Evolutionary conservation across 2,797 vertebrate species (phyloP), one percentile per base, ranked within the genome.

Genomic region (Orientallactaga sibirica): DNA sequence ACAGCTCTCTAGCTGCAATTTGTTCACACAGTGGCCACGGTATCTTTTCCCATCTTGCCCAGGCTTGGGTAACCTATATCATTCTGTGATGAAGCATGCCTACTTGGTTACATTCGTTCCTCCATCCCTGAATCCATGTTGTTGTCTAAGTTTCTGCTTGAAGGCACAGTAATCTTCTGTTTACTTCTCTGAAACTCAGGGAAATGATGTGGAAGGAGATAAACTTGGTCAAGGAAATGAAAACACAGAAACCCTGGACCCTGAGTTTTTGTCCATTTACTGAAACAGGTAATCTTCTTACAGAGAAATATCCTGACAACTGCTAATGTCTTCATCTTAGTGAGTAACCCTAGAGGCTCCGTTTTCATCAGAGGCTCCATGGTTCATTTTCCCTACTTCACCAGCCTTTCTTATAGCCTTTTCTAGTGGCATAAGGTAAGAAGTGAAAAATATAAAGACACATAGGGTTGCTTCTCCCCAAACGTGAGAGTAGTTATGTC

Each of bases 111-210:
- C 11, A 37, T 77, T 83, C 52, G 93, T 66, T 76, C 48, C 77
- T 92, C 24, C 27, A n/a, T 73, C 24, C 29, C 33, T 83, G 73
- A 93, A 11, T 81, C 64, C 29, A 74, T 10, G 78, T 95, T 94
- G 58, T 15, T 77, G 88, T 94, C 58, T 14, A 90, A 74, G 55
- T 86, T 94, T 90, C 71, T 90, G 25, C 61, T 55, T 92, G 27
- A 86, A 70, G 64, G 84, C 25, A 85, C 43, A 88, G 29, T 91
- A 58, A 81, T 82, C 79, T 85, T 82, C 79, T 93, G 24, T 92
- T 92, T 85, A 77, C 24, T 95, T 85, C 90, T 82, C 37, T 84
- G 10, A 71, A 62, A 55, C 55, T 73, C 27, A 8, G 79, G 58
- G 55, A 94, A 79, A 62, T 61, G 61, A 22, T 68, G 7, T 87